Evolutionary conservation across 53 echinoderm and acorn worm genomes (phyloP).

Genomic region (Crossaster papposus): DNA sequence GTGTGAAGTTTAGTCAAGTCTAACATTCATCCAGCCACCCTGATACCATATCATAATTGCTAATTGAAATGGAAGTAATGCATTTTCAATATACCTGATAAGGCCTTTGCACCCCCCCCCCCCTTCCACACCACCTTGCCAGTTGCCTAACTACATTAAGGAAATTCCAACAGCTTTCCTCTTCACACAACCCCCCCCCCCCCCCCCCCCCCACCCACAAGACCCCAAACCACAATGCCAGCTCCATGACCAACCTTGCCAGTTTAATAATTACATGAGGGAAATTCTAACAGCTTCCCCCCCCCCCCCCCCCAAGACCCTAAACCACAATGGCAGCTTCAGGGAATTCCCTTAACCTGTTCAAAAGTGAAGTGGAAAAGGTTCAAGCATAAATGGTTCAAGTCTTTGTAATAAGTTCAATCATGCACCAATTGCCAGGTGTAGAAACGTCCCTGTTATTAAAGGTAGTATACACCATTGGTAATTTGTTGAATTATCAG

Average conservation of each 20-base stretch:
- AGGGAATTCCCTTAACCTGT: conserved; percentile 16
- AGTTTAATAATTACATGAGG: background rate
- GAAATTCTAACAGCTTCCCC: background rate
- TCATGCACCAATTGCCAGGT: background rate
- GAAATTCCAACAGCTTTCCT: background rate
- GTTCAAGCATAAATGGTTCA: conserved; percentile 8
- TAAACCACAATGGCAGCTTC: background rate
- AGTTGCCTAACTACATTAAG: background rate
- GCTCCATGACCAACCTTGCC: background rate
- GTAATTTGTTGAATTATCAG: too few relatives aligned
- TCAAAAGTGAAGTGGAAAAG: conserved; percentile 22
- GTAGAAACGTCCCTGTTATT: background rate
- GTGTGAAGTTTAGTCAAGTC: too few relatives aligned
- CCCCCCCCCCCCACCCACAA: too few relatives aligned
- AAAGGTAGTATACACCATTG: too few relatives aligned
- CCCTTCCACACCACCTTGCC: background rate
- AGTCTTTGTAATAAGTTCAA: background rate
- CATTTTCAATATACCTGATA: conserved; percentile 25
- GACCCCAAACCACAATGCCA: too few relatives aligned
- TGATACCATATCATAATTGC: conserved; percentile 15
- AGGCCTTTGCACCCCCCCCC: too few relatives aligned
- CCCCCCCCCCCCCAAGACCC: background rate
- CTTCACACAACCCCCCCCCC: too few relatives aligned
- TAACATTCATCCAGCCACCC: background rate
- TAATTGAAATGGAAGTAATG: conserved; percentile 49